Evolutionary conservation across 2,888 invertebrate genomes (phyloP).

Genomic region (Esperia sulphurella): DNA sequence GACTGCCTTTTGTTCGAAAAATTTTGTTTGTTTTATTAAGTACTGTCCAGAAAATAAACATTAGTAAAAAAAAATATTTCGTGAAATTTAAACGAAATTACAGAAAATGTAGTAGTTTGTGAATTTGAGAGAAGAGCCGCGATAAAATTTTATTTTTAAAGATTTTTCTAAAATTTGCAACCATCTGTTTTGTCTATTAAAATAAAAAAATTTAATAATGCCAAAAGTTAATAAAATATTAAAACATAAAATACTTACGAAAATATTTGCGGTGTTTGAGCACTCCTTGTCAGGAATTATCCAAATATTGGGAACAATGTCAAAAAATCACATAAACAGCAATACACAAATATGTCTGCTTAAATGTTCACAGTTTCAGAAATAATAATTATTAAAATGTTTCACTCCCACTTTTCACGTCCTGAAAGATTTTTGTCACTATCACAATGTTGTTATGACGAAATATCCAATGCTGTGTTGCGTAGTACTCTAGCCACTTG

Average conservation of each 20-base stretch:
- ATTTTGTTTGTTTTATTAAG: not conserved
- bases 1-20: not conserved
- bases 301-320: slow-evolving; percentile 69
- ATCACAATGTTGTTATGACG: slow-evolving; percentile 74
- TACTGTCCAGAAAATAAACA: not conserved
- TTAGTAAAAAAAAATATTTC: no score
- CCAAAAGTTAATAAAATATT: slow-evolving; percentile 1
- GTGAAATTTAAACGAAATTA: no score
- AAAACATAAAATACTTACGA: slow-evolving; percentile 56
- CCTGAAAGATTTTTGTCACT: slow-evolving; percentile 60
- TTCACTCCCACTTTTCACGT: slow-evolving; percentile 73
- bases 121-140: no score
- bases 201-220: not conserved
- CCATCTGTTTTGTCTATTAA: not conserved
- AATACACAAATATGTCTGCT: slow-evolving; percentile 46
- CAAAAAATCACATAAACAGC: slow-evolving; percentile 60
- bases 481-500: slow-evolving; percentile 48
- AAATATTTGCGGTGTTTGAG: slow-evolving; percentile 74
- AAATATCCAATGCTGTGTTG: slow-evolving; percentile 65
- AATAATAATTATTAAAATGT: slow-evolving; percentile 43
- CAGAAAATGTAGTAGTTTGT: no score
- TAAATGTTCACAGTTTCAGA: slow-evolving; percentile 52
- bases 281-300: slow-evolving; percentile 72
- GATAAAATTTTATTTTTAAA: not conserved
- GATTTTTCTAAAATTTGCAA: slow-evolving; percentile 1